Evolutionary conservation across 2,888 invertebrate genomes (phyloP).

Genomic region (Sminthurides aquaticus): DNA sequence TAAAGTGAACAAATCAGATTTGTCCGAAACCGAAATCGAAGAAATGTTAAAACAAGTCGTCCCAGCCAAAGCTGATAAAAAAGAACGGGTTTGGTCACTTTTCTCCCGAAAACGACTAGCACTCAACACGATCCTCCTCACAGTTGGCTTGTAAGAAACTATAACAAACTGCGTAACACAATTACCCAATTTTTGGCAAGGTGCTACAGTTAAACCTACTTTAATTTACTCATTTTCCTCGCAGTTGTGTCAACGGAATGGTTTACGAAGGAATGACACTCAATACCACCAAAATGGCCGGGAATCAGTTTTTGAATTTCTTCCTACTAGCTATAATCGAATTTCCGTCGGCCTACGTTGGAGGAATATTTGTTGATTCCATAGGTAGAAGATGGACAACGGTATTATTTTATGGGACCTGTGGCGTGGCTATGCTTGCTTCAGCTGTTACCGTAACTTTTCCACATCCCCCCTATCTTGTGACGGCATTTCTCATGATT

Average conservation of each 20-base stretch:
- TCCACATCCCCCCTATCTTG: neutral
- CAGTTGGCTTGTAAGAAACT: conserved; percentile 27
- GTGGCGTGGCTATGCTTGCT: conserved; percentile 27
- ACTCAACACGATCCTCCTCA: conserved; percentile 32
- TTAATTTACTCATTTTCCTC: too few species aligned
- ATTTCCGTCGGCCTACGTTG: conserved; percentile 57
- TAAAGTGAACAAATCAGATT: conserved; percentile 21
- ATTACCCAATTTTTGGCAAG: too few species aligned
- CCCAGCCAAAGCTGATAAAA: conserved; percentile 6
- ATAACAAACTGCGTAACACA: too few species aligned
- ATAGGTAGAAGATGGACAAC: conserved; percentile 53
- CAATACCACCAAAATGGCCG: conserved; percentile 48
- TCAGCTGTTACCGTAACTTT: conserved; percentile 23
- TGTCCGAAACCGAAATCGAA: conserved; percentile 23
- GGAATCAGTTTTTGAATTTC: conserved; percentile 61
- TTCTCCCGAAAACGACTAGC: conserved; percentile 30
- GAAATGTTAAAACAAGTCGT: conserved; percentile 6
- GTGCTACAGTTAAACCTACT: too few species aligned
- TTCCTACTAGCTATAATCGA: conserved; percentile 58
- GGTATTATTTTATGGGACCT: conserved; percentile 48
- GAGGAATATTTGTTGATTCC: conserved; percentile 52
- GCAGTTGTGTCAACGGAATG: too few species aligned
- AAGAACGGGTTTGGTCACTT: conserved; percentile 24
- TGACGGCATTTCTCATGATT: conserved; percentile 13
- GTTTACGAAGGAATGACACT: conserved; percentile 43